These are phyloP conservation scores for Limnephilus marmoratus DNA, from an alignment of 2,888 invertebrate species.

Conservation along the genomic window DNA sequence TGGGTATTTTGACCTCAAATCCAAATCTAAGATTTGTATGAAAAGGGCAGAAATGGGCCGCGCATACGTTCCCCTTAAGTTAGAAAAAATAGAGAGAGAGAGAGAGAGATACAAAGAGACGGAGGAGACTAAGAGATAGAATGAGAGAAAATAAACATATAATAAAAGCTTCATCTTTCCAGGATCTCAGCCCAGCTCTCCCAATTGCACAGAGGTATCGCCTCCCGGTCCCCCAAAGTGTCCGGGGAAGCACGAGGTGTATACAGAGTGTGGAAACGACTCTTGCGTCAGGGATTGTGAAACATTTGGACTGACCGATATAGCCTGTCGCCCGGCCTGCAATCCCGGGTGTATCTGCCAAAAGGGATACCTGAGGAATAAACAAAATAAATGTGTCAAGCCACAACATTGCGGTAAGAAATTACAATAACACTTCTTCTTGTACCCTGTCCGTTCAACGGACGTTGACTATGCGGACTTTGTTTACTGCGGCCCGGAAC, in stretches of 20 bases:
- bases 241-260: constrained; percentile 56
- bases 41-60: too few species aligned
- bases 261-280: constrained; percentile 55
- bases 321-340: constrained; percentile 55
- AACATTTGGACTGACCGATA: constrained; percentile 33
- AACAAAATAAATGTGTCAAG: constrained; percentile 53
- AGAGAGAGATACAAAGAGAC: too few species aligned
- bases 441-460: too few species aligned
- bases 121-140: too few species aligned
- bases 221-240: constrained; percentile 8
- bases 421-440: neutral
- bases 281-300: constrained; percentile 57
- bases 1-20: too few species aligned
- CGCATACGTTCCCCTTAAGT: too few species aligned
- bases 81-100: too few species aligned
- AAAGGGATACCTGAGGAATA: constrained; percentile 53
- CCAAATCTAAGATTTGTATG: too few species aligned
- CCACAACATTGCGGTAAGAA: constrained; percentile 49
- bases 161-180: neutral
- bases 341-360: constrained; percentile 58
- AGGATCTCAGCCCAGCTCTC: neutral
- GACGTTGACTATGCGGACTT: too few species aligned
- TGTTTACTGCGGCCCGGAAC: too few species aligned
- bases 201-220: neutral
- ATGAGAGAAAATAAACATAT: too few species aligned